A percentile compares a stretch with the other conserved stretches of the same genome.
Conservation (phyloP, 2,888 invertebrate genomes). For the Morinoia aosen region DNA sequence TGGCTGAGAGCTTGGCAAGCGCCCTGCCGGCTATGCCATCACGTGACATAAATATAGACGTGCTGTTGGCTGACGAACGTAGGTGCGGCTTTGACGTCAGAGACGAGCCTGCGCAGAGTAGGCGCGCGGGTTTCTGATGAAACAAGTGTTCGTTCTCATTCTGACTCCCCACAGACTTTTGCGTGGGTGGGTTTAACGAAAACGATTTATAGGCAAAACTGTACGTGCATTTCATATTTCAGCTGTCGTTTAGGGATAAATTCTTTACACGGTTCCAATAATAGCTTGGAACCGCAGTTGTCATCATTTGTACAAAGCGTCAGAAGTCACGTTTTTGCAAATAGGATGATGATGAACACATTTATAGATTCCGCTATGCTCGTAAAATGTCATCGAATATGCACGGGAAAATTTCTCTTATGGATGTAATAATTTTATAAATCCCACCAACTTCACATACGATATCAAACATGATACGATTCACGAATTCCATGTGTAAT, state of each 20-base stretch:
- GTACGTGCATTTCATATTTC: background rate
- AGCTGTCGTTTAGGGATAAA: background rate
- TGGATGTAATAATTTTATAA: too few relatives aligned
- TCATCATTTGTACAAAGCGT: background rate
- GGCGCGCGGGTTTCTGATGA: background rate
- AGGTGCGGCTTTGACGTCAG: slow-evolving; percentile 54
- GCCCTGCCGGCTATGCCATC: slow-evolving; percentile 15
- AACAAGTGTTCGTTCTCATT: background rate
- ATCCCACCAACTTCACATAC: too few relatives aligned
- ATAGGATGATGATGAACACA: background rate
- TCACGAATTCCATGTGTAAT: too few relatives aligned
- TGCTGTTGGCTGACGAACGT: slow-evolving; percentile 41
- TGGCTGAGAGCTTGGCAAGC: background rate
- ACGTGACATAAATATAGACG: background rate
- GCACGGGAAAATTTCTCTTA: too few relatives aligned
- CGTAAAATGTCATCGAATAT: too few relatives aligned
- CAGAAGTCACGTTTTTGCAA: background rate
- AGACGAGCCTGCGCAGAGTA: background rate
- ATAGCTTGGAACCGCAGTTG: background rate
- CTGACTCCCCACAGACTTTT: background rate
- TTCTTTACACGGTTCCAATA: background rate
- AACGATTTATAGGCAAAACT: background rate
- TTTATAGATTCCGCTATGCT: too few relatives aligned
- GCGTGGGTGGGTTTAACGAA: background rate
- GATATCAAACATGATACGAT: too few relatives aligned